These are phyloP conservation scores for Myopa testacea DNA, from an alignment of 2,888 invertebrate genomes.

Conservation along the genomic window DNA sequence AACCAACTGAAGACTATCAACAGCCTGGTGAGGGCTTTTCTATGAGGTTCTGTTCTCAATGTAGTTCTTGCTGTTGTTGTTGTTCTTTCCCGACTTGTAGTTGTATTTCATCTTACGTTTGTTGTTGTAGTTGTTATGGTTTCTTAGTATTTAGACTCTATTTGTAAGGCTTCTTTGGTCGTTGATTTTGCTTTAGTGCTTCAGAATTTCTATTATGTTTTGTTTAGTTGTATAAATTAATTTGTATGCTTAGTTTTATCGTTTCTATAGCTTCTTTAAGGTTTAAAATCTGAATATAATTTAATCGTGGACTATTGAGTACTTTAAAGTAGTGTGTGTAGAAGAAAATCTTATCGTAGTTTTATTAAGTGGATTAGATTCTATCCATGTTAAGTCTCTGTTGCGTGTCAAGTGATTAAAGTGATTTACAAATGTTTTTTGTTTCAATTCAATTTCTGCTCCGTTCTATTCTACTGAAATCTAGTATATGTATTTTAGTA, in stretches of 20 bases:
- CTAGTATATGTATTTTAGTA: too few species aligned
- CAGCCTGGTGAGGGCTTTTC: neutral
- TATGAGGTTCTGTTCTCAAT: neutral
- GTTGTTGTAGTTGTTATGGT: neutral
- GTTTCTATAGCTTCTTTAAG: constrained; percentile 29
- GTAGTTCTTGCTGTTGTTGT: neutral
- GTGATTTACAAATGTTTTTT: too few species aligned
- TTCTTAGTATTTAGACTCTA: neutral
- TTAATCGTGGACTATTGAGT: too few species aligned
- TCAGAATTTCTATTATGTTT: neutral
- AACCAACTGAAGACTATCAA: constrained; percentile 28
- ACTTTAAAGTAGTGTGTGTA: too few species aligned
- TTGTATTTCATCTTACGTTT: neutral
- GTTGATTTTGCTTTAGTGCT: neutral
- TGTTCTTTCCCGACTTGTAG: neutral
- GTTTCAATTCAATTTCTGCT: too few species aligned
- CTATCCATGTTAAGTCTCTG: too few species aligned
- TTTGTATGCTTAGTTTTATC: constrained; percentile 22
- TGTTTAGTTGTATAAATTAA: neutral
- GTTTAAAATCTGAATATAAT: too few species aligned
- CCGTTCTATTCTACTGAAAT: too few species aligned
- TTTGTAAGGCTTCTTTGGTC: constrained; percentile 30
- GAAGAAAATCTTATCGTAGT: too few species aligned
- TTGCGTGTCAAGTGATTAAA: too few species aligned
- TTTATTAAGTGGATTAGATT: too few species aligned